A percentile compares a stretch with the other conserved stretches of the same genome.
phyloP scores from a whole-genome alignment of 2,888 invertebrate genomes.

The Caenorhabditis zanzibari region DNA sequence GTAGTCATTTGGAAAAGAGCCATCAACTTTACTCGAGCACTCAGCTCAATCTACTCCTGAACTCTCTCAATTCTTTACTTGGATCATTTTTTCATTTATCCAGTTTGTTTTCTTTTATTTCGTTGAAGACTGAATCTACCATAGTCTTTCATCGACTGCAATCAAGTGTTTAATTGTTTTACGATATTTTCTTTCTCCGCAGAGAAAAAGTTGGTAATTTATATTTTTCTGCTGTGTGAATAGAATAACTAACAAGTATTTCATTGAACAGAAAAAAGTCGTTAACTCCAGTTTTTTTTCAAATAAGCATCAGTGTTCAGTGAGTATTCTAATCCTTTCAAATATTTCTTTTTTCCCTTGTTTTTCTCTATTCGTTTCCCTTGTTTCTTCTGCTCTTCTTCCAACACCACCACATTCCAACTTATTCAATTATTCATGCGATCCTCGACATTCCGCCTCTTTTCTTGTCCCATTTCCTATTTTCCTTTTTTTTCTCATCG shows the following conservation, averaged over 20 bases:
- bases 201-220: no score
- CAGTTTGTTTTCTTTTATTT: no score
- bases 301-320: background rate
- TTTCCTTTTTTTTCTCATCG: slow-evolving; percentile 20
- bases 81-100: background rate
- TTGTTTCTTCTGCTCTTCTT: slow-evolving; percentile 15
- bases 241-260: no score
- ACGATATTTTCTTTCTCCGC: no score
- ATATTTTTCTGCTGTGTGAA: no score
- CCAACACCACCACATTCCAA: slow-evolving; percentile 36
- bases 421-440: slow-evolving; percentile 67
- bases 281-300: background rate
- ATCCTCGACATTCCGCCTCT: slow-evolving; percentile 30
- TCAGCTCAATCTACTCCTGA: no score
- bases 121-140: no score
- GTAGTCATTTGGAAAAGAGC: background rate
- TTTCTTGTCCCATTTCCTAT: slow-evolving; percentile 23
- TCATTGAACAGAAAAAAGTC: no score
- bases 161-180: no score
- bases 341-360: slow-evolving; percentile 16
- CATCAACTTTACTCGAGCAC: background rate
- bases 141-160: no score
- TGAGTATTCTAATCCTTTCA: slow-evolving; percentile 24
- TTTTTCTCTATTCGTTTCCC: slow-evolving; percentile 15
- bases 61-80: background rate